Percentiles rank a stretch among this genome's conserved stretches.
Evolutionary conservation across 2,797 vertebrate species (phyloP).

Genomic region (Enoplosus armatus): DNA sequence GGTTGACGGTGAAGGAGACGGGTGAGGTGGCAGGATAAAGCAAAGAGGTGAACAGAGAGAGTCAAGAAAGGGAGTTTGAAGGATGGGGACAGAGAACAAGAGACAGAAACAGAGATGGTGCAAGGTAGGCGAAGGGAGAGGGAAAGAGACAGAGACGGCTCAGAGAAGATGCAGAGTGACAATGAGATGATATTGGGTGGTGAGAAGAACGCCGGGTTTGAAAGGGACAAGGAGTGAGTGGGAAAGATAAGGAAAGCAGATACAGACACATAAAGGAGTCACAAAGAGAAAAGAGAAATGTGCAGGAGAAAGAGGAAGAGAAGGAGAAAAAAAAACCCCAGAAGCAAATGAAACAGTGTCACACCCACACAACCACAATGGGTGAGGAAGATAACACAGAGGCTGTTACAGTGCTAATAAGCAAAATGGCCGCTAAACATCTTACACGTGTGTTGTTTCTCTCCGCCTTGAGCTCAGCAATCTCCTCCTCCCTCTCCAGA

Average conservation of each 20-base stretch:
- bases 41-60: slow-evolving; percentile 1
- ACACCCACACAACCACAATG: slow-evolving; percentile 66
- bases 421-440: slow-evolving; percentile 80
- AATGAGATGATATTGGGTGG: slow-evolving; percentile 36
- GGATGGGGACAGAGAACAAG: not conserved
- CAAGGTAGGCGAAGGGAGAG: not conserved
- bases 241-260: slow-evolving; percentile 51
- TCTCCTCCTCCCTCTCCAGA: slow-evolving; percentile 93
- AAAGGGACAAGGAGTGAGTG: slow-evolving; percentile 39
- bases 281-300: slow-evolving; percentile 23
- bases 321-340: slow-evolving; percentile 20
- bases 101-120: not conserved
- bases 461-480: slow-evolving; percentile 92
- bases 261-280: slow-evolving; percentile 45
- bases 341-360: slow-evolving; percentile 60
- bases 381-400: slow-evolving; percentile 70
- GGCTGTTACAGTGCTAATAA: slow-evolving; percentile 71
- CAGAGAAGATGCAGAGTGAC: slow-evolving; percentile 26
- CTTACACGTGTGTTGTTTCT: slow-evolving; percentile 93
- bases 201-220: slow-evolving; percentile 11
- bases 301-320: slow-evolving; percentile 25
- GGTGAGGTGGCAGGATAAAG: slow-evolving; percentile 6
- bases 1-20: not conserved
- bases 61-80: slow-evolving; percentile 7
- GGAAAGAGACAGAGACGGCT: slow-evolving; percentile 1